A percentile compares a stretch with the other conserved stretches of the same genome.
Conservation (phyloP, 2,888 invertebrate species). For the Pinctada fucata region DNA sequence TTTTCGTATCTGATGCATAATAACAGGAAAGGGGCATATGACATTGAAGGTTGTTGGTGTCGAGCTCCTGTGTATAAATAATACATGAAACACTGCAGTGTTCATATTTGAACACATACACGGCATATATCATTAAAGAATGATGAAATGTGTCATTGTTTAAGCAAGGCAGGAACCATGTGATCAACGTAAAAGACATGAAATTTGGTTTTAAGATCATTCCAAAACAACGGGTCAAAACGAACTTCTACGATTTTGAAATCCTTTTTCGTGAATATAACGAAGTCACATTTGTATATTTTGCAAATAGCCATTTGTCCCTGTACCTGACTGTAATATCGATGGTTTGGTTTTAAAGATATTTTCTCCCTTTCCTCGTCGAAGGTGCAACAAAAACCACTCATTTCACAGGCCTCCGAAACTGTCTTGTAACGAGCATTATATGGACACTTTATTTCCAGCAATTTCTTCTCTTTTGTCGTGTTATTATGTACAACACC, state of each 20-base stretch:
- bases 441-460: constrained; percentile 30
- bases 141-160: no score
- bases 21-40: no score
- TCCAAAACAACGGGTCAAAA: constrained; percentile 12
- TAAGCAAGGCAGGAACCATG: background rate
- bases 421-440: constrained; percentile 7
- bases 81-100: no score
- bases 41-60: no score
- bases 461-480: background rate
- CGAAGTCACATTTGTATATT: constrained; percentile 24
- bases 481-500: background rate
- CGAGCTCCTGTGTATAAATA: no score
- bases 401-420: background rate
- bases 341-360: constrained; percentile 13
- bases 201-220: background rate
- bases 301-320: constrained; percentile 29
- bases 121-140: no score
- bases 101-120: no score
- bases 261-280: constrained; percentile 22
- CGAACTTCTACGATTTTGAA: background rate
- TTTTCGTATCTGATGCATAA: no score
- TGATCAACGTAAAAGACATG: background rate
- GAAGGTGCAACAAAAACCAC: constrained; percentile 3
- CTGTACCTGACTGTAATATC: constrained; percentile 28
- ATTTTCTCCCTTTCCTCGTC: background rate